Conservation (phyloP, 2,888 invertebrate species). For the Craniophora ligustri region DNA sequence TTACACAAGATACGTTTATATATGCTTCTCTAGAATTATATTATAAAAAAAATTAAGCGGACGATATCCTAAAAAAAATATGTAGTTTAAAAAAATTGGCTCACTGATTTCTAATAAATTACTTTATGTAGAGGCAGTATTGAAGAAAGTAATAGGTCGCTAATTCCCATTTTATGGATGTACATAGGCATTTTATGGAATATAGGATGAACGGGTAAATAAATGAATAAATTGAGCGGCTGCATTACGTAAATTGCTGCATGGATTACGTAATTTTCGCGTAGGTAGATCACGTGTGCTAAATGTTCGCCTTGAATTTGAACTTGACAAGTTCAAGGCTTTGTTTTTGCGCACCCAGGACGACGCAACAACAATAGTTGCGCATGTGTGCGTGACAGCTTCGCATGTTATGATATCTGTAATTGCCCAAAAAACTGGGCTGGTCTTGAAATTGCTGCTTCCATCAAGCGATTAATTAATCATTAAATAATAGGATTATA, state of each 20-base stretch:
- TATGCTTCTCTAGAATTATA: too few relatives aligned
- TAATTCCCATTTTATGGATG: too few relatives aligned
- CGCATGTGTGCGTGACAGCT: slow-evolving; percentile 63
- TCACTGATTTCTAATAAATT: too few relatives aligned
- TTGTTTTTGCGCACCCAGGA: slow-evolving; percentile 78
- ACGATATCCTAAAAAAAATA: too few relatives aligned
- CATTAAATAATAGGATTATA: slow-evolving; percentile 12
- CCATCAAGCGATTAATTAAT: slow-evolving; percentile 20
- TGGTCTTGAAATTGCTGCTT: slow-evolving; percentile 29
- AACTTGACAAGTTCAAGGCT: slow-evolving; percentile 86
- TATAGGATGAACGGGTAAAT: neutral
- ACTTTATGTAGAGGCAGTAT: too few relatives aligned
- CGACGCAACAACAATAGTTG: slow-evolving; percentile 73
- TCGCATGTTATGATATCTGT: slow-evolving; percentile 59
- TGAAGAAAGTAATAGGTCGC: too few relatives aligned
- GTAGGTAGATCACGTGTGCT: slow-evolving; percentile 76
- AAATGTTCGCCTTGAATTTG: slow-evolving; percentile 81
- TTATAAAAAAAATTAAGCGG: too few relatives aligned
- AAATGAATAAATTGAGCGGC: slow-evolving; percentile 6
- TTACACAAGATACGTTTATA: too few relatives aligned
- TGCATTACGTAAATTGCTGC: slow-evolving; percentile 29
- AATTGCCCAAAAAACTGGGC: slow-evolving; percentile 55
- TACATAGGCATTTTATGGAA: neutral
- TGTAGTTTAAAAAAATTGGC: too few relatives aligned
- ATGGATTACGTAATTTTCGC: slow-evolving; percentile 77